Evolutionary conservation across 2,113 vertebrate species (phyloP), one percentile per base, ranked within the genome.

Genomic region (Pimephales promelas): DNA sequence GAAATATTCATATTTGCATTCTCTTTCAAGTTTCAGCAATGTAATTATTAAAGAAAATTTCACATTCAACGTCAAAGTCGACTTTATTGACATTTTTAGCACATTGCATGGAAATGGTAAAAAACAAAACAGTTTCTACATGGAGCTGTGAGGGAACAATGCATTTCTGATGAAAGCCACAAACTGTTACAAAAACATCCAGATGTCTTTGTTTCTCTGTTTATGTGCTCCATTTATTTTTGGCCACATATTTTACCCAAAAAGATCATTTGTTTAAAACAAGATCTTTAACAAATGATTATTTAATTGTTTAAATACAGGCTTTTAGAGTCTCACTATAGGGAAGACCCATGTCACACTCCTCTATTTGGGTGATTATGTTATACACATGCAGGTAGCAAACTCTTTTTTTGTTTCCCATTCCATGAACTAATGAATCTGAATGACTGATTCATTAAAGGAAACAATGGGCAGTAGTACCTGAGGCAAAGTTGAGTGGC

Each of bases 401-500:
- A 16, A 28, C 24, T 26, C 11, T 26, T 7, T 24, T 72, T 13
- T 73, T 79, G 34, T 79, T 10, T 6, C 4, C 22, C 7, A 71
- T 75, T 57, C 56, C 34, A 43, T 75, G 13, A 72, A 68, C 31
- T 81, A 74, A 31, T 56, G 43, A 81, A 57, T 72, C 76, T 45
- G 56, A 79, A 74, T 34, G 18, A 74, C 36, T 40, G 3, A 24
- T 70, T 75, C 34, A 40, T 56, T 64, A 74, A 68, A 61, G n/a
- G 52, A 47, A 59, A 83, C 54, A 72, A 28, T 81, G 43, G 57
- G 43, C 57, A 74, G 14, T 47, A 78, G 34, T 66, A 66, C 56
- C 83, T 79, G 28, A 79, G 61, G 68, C 74, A 81, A 36, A 84
- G 59, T 26, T 76, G 26, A 57, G 52, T 77, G 52, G 54, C 52